Evolutionary conservation across 2,797 vertebrate genomes (phyloP), one percentile per base, ranked within the genome.

Genomic region (Scomberomorus guttatus): DNA sequence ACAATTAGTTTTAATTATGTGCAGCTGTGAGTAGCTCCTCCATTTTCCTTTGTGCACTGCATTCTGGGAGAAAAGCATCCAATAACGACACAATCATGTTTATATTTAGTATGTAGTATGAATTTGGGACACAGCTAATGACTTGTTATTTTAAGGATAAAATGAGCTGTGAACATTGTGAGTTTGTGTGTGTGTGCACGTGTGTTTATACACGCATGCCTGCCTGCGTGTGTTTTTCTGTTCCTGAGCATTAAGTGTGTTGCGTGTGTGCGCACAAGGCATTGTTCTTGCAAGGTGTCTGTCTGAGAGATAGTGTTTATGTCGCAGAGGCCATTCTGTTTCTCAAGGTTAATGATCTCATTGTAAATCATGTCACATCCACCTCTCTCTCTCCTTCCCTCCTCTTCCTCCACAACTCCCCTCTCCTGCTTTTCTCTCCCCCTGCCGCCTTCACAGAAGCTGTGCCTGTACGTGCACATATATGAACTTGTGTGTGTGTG

Each of bases 271-370:
- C 58, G 24, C 48, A 48, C 14, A 17, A 64, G 51, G 18, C 55
- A 54, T 76, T 77, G 80, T 89, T 89, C 80, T 80, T 75, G 69
- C 73, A 75, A 65, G 76, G 83, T 82, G 87, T 93, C 88, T 27
- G 52, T 92, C 84, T 82, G 60, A 86, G 77, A 90, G 84, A 87
- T 69, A 51, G 90, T 87, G 88, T 94, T 92, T 92, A 87, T 90
- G 80, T 87, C 61, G 58, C 80, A 72, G 79, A 79, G 80, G 87
- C 91, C 70, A 67, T 81, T 89, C 83, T 85, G 72, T 84, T 91
- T 89, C 89, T 91, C 95, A 95, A 96, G 94, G 95, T 95, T 96
- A 95, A 95, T 95, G 94, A 95, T 93, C 92, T 94, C 90, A 93
- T 96, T 95, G 92, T 94, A 93, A 95, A 95, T 91, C 95, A 93